A percentile compares a stretch with the other conserved stretches of the same genome.
Conservation (phyloP, 1,140 invertebrate genomes). For the Drosophila rufa region DNA sequence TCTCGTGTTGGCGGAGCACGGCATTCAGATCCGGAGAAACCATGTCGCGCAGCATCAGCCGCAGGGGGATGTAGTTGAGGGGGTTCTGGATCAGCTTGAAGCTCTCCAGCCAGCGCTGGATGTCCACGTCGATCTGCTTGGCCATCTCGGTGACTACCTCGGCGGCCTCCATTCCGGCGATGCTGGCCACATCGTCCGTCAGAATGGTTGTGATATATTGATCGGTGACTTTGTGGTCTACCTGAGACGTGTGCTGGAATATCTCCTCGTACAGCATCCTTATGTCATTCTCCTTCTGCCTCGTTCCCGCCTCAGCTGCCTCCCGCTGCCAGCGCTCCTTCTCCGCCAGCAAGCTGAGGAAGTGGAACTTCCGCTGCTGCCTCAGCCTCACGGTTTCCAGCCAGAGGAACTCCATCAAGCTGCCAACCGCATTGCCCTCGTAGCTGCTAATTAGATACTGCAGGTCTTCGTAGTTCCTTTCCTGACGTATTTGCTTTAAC, state of each 20-base stretch:
- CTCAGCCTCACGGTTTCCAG: conserved; percentile 89
- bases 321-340: conserved; percentile 88
- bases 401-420: conserved; percentile 71
- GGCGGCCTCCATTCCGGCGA: conserved; percentile 87
- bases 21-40: conserved; percentile 52
- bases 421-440: conserved; percentile 66
- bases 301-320: conserved; percentile 88
- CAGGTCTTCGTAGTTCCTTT: conserved; percentile 24
- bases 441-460: conserved; percentile 62
- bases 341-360: conserved; percentile 88
- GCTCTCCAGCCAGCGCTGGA: conserved; percentile 85
- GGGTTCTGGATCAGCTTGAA: conserved; percentile 71
- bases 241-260: conserved; percentile 85
- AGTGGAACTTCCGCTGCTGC: conserved; percentile 89
- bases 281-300: conserved; percentile 88
- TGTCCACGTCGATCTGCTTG: conserved; percentile 86
- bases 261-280: conserved; percentile 90
- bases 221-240: conserved; percentile 88
- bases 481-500: too few relatives aligned
- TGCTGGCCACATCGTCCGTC: conserved; percentile 87
- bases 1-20: conserved; percentile 44
- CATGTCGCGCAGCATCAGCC: conserved; percentile 51
- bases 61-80: conserved; percentile 84
- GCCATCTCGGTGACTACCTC: conserved; percentile 86
- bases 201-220: conserved; percentile 89